phyloP scores from a whole-genome alignment of 53 echinoderm and acorn worm genomes.

The Glandiceps talaboti region DNA sequence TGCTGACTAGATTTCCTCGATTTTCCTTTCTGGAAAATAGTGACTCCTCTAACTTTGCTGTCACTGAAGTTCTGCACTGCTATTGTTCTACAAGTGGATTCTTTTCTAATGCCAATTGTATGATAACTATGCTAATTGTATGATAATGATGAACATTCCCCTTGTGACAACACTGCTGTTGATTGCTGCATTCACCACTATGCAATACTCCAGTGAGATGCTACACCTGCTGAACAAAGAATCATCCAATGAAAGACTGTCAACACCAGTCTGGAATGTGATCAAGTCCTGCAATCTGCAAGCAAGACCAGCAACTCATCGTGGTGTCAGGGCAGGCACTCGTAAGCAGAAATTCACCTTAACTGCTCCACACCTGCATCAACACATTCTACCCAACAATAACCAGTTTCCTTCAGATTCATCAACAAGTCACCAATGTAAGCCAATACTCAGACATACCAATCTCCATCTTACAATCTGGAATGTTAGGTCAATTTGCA shows the following conservation, averaged over 20 bases:
- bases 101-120: neutral
- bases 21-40: neutral
- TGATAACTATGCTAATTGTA: neutral
- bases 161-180: neutral
- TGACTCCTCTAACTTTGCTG: neutral
- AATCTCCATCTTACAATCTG: neutral
- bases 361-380: neutral
- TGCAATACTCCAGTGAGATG: neutral
- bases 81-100: neutral
- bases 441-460: neutral
- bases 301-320: neutral
- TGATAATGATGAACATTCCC: neutral
- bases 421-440: neutral
- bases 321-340: neutral
- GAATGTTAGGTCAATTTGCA: neutral
- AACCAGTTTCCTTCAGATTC: neutral
- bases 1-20: neutral
- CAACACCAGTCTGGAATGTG: neutral
- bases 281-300: neutral
- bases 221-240: neutral
- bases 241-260: neutral
- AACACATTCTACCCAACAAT: neutral
- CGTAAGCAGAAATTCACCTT: neutral
- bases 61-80: neutral
- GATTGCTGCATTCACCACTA: neutral